Conservation (phyloP, 1,140 invertebrate genomes). For the Ceratosolen fusciceps region DNA sequence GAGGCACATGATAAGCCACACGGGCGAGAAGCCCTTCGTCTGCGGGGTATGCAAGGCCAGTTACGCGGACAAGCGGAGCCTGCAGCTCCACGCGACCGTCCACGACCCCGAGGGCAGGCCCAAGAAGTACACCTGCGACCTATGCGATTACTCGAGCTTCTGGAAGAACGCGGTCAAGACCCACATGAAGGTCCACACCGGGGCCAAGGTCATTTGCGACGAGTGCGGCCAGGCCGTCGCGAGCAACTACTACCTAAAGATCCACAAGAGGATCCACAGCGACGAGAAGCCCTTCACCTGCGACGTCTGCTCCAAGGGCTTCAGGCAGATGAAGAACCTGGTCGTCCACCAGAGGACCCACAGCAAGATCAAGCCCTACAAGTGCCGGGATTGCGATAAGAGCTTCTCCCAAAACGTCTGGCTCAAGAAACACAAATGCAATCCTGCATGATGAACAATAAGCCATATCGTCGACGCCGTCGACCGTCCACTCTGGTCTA, state of each 20-base stretch:
- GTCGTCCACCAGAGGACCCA: constrained; percentile 44
- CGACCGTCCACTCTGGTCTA: too few species aligned
- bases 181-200: constrained; percentile 82
- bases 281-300: constrained; percentile 84
- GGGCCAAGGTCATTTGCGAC: constrained; percentile 71
- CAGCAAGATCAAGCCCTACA: constrained; percentile 45
- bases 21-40: constrained; percentile 82
- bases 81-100: constrained; percentile 58
- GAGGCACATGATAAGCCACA: constrained; percentile 66
- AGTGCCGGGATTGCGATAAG: constrained; percentile 34
- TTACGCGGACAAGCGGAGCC: constrained; percentile 61
- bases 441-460: constrained; percentile 19
- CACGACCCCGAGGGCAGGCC: constrained; percentile 58
- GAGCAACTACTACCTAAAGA: constrained; percentile 71
- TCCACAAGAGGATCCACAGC: constrained; percentile 74
- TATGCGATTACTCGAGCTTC: constrained; percentile 64
- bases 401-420: constrained; percentile 46
- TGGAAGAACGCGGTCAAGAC: constrained; percentile 78
- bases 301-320: constrained; percentile 81
- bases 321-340: constrained; percentile 64
- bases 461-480: too few species aligned
- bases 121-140: constrained; percentile 67
- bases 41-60: constrained; percentile 79
- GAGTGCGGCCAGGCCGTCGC: constrained; percentile 76
- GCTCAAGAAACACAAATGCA: constrained; percentile 49